Percentiles rank a stretch among this genome's conserved stretches.
Evolutionary conservation across 2,888 invertebrate genomes (phyloP).

Genomic region (Mactromeris polynyma): DNA sequence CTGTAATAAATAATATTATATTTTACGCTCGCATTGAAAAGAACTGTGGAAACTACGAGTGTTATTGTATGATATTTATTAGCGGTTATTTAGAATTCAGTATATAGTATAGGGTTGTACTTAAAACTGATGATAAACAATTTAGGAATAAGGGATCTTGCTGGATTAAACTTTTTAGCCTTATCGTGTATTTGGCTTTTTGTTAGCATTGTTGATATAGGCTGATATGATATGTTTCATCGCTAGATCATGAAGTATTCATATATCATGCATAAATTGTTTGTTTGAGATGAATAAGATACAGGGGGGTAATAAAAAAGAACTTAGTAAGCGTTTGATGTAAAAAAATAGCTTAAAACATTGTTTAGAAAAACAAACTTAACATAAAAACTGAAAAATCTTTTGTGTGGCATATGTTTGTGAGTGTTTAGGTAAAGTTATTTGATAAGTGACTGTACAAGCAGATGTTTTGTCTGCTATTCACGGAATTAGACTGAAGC

Average conservation of each 20-base stretch:
- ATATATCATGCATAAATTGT: not conserved
- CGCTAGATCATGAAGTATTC: not conserved
- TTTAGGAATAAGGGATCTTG: not conserved
- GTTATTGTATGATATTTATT: not conserved
- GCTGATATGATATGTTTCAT: not conserved
- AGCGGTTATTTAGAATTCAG: not conserved
- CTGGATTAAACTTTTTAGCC: not conserved
- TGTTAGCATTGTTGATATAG: not conserved
- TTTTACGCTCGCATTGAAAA: not conserved
- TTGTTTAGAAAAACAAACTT: slow-evolving; percentile 6
- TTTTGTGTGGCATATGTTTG: not conserved
- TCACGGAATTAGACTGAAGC: slow-evolving; percentile 24
- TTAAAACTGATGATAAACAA: not conserved
- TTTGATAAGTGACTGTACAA: not conserved
- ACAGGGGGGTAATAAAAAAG: not conserved
- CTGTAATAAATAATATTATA: not conserved
- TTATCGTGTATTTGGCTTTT: not conserved
- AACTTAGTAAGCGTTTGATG: not conserved
- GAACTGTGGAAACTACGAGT: no score
- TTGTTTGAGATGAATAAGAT: not conserved
- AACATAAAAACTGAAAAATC: not conserved
- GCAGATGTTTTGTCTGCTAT: slow-evolving; percentile 31
- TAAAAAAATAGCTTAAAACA: not conserved
- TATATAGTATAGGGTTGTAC: not conserved
- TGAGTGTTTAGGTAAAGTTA: not conserved